A percentile compares a stretch with the other conserved stretches of the same genome.
Evolutionary conservation across 2,797 vertebrate species (phyloP).

Genomic region (Myioborus melanocephalus): DNA sequence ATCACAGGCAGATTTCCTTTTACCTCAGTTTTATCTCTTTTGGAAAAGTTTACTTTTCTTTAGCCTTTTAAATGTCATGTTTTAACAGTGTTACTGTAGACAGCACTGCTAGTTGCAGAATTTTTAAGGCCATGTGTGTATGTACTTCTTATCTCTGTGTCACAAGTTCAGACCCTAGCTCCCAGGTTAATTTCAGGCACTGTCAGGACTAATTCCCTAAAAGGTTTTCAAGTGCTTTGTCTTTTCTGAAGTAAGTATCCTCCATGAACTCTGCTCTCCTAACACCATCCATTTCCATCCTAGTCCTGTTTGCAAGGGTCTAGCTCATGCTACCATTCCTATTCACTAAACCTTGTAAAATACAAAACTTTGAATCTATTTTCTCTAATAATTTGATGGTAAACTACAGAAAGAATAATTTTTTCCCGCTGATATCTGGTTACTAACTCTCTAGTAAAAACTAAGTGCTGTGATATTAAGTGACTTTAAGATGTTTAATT

Average conservation of each 20-base stretch:
- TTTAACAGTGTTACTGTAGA: background rate
- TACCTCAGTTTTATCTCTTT: background rate
- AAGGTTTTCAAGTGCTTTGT: background rate
- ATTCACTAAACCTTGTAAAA: background rate
- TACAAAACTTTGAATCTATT: background rate
- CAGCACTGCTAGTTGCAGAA: background rate
- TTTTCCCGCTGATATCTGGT: background rate
- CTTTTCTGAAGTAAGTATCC: background rate
- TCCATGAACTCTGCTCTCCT: background rate
- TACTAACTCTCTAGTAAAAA: constrained; percentile 5
- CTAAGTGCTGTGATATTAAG: constrained; percentile 21
- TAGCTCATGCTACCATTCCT: background rate
- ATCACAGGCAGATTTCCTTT: background rate
- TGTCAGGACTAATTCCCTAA: background rate
- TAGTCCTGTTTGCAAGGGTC: background rate
- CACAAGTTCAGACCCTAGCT: background rate
- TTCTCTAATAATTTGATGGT: background rate
- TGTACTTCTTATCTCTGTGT: background rate
- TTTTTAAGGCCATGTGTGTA: background rate
- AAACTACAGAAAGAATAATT: background rate
- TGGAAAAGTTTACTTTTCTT: background rate
- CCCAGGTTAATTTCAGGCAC: background rate
- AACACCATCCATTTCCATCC: background rate
- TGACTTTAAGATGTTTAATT: constrained; percentile 41
- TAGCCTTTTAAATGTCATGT: background rate